These are phyloP conservation scores for Xanthia togata DNA, from an alignment of 2,888 invertebrate genomes.

Conservation along the genomic window DNA sequence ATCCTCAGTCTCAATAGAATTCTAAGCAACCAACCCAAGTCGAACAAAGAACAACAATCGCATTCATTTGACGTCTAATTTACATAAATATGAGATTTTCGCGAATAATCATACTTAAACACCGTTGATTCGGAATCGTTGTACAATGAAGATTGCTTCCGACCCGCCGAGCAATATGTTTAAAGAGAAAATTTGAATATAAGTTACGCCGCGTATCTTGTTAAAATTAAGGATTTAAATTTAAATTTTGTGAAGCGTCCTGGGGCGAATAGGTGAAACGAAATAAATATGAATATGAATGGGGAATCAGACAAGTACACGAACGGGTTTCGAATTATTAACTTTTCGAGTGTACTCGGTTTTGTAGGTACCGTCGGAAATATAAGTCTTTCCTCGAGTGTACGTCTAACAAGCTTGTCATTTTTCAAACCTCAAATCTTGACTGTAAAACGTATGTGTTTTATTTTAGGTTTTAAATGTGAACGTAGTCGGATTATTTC, in stretches of 20 bases:
- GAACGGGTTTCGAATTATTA: slow-evolving; percentile 88
- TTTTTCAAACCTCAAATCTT: slow-evolving; percentile 75
- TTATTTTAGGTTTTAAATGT: slow-evolving; percentile 16
- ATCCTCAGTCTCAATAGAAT: slow-evolving; percentile 46
- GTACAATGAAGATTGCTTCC: slow-evolving; percentile 86
- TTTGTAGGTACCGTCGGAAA: slow-evolving; percentile 77
- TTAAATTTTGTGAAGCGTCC: slow-evolving; percentile 82
- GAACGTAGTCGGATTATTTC: slow-evolving; percentile 14
- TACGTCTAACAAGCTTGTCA: slow-evolving; percentile 82
- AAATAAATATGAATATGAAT: slow-evolving; percentile 91
- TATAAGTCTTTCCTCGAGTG: slow-evolving; percentile 73
- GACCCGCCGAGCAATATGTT: slow-evolving; percentile 81
- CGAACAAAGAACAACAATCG: slow-evolving; percentile 82
- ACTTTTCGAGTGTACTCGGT: slow-evolving; percentile 85
- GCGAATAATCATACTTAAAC: slow-evolving; percentile 84
- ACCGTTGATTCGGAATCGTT: slow-evolving; percentile 83
- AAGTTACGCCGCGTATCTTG: slow-evolving; percentile 83
- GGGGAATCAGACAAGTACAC: slow-evolving; percentile 86
- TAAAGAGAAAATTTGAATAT: slow-evolving; percentile 66
- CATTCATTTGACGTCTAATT: slow-evolving; percentile 82
- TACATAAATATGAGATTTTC: slow-evolving; percentile 88
- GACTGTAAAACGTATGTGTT: slow-evolving; percentile 21
- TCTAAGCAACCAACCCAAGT: slow-evolving; percentile 60
- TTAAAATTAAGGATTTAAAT: slow-evolving; percentile 88
- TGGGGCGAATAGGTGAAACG: slow-evolving; percentile 87